Base-by-base conservation (phyloP, 1,140 invertebrate genomes). In the Drosophila rhopaloa region DNA sequence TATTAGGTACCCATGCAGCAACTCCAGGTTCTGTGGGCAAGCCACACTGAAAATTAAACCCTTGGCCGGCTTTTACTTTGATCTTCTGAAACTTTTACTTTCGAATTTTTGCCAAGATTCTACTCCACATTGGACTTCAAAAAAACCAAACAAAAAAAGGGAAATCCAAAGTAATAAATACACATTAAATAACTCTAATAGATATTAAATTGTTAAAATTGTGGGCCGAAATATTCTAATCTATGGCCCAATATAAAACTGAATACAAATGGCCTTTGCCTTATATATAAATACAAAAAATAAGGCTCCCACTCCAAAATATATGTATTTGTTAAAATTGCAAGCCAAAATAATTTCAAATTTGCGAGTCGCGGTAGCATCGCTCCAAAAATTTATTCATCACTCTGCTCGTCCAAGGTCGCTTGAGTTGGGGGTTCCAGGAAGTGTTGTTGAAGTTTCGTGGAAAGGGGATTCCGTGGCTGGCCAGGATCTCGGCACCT, bases 391-490 rank as follows among this genome's bases (percentile, higher is more conserved):
- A 54, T 53, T 50, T 43, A 44, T 72, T 72, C 46, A 53, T 50
- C 50, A 74, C 38, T 55, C 14, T 55, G 66, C 71, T 72, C 38
- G 66, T 75, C 58, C 57, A 73, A 51, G 58, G 8, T 54, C 46
- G 13, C 29, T 50, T 13, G 0, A 27, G 24, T 61, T 60, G 2
- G 41, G 8, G 41, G 8, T 11, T 24, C 10, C 47, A 8, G 29
- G 9, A 37, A 11, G 13, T 35, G 29, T 2, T 2, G 5, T 16
- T 9, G 1, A 47, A 27, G 19, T 13, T 13, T 47, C 10, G 47
- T 14, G 14, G 29, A 48, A 43, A 6, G 46, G 46, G 2, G 24
- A 27, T 0, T 38, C 29, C 9, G 8, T 9, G 14, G 44, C 16
- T 27, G n/a, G 10, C n/a, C 11, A 10, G 56, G 43, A 48, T 3